These are phyloP conservation scores for Athene noctua DNA, from an alignment of 2,113 vertebrate genomes.

Conservation along the genomic window DNA sequence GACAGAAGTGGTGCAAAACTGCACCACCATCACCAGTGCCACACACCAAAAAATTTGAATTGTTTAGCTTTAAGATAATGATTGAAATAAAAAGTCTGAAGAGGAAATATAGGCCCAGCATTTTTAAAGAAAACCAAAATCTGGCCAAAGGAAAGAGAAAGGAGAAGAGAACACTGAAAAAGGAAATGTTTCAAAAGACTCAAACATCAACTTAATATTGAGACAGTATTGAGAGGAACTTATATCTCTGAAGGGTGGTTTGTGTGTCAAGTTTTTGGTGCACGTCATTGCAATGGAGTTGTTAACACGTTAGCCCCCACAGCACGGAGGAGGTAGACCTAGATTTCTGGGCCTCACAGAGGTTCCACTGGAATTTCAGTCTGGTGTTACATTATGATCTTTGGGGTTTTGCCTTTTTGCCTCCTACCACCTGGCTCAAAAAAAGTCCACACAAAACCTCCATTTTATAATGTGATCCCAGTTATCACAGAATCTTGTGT, in stretches of 20 bases:
- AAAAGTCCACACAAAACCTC: neutral
- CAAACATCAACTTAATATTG: neutral
- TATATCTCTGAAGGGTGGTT: neutral
- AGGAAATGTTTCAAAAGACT: neutral
- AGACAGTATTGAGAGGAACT: neutral
- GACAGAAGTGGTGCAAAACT: neutral
- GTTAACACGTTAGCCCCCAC: neutral
- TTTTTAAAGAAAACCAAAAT: neutral
- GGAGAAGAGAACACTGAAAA: neutral
- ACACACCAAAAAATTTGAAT: neutral
- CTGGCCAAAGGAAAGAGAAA: neutral
- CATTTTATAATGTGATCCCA: neutral
- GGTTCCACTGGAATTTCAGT: neutral
- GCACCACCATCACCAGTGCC: neutral
- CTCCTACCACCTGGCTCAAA: neutral
- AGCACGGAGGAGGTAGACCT: fast-evolving
- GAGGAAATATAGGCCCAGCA: neutral
- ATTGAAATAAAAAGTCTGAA: neutral
- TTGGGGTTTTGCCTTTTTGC: neutral
- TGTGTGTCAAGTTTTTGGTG: neutral
- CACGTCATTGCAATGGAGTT: no score
- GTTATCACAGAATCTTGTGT: neutral
- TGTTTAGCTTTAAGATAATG: neutral
- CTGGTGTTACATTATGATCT: neutral
- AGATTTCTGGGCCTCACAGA: neutral